Evolutionary conservation across 2,888 invertebrate species (phyloP), one percentile per base, ranked within the genome.

Genomic region (Tetranychus piercei): DNA sequence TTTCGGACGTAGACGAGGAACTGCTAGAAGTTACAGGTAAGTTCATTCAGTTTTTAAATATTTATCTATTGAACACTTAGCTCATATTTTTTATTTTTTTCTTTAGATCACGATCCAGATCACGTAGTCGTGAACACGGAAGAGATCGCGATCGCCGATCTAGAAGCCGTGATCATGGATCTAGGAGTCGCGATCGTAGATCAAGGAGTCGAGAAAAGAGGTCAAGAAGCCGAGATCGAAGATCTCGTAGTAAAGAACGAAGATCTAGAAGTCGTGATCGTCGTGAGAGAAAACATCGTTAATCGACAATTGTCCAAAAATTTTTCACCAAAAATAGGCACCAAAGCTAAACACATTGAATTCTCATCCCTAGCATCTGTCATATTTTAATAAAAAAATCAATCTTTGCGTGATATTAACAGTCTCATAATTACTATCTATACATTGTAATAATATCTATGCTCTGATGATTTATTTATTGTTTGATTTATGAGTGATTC

Each of bases 141-240:
- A 55, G 55, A 55, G 15, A 15, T 15, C 55, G 55, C 2, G 55
- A 55, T 55, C 9, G 55, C 4, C 11, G 55, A 2, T 55, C 55
- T 15, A 55, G 55, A 55, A 55, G 15, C 9, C 55, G 55, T 55
- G 55, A 55, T 15, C 55, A 15, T 0, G 15, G 55, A 55, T 69
- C 69, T 20, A n/a, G 69, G 22, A 69, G 69, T 69, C 69, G 69
- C 22, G 69, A 69, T 23, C 69, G 69, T 69, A 66, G 20, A 66
- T 66, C 66, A 66, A 66, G 66, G n/a, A 66, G 66, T 34, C 34
- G 55, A 55, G 55, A 55, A 15, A 55, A 15, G 15, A 55, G 55
- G 15, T 55, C 55, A 55, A 55, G 55, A 5, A 55, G 55, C 55
- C 55, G 55, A 0, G 7, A 3, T 15, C 55, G 34, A 34, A 34